Base-by-base conservation (phyloP, 2,888 invertebrate species). In the Apodemia zela region DNA sequence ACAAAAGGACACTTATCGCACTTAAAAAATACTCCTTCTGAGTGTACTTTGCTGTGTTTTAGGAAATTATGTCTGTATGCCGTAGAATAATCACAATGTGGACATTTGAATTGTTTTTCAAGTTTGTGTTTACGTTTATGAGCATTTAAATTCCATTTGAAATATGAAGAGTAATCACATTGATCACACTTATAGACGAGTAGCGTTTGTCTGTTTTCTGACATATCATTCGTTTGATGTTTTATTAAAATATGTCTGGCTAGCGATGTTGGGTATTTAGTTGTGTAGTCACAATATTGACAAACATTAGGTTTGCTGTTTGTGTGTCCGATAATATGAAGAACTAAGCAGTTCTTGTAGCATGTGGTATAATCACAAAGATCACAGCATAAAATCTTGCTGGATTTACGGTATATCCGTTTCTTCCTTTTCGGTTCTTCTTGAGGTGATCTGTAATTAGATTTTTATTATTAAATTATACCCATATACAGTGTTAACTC, bases 1-100 rank as follows among this genome's bases (percentile, higher is more conserved):
- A 75, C 72, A 59, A 84, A 87, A 0, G 82, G 78, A 21, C 87
- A 86, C 49, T 85, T 82, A 47, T 86, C 85, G 45, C 87, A 87
- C 49, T 78, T 76, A 45, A 69, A 74, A 17, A 68, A 67, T 1
- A 66, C 61, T 11, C 66, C 66, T 47, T 73, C 71, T 0, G 72
- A 71, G 21, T 77, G 76, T 15, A 71, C 72, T 54, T 72, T 72
- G 10, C 69, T 69, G 33, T 75, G 69, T 60, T 77, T 76, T 4
- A 72, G 42, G 8, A 70, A 69, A n/a, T 76, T 73, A 13, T 75
- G 74, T 2, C 74, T 71, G 57, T 75, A 73, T 10, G 74, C 72
- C 0, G 78, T 76, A 0, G 65, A 65, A 59, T 75, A 78, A 0
- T 70, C 65, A 42, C 79, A 79, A 13, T 75, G 70, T 0, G 71